Evolutionary conservation across 2,113 vertebrate genomes (phyloP), one percentile per base, ranked within the genome.

Genomic region (Myiozetetes cayanensis): DNA sequence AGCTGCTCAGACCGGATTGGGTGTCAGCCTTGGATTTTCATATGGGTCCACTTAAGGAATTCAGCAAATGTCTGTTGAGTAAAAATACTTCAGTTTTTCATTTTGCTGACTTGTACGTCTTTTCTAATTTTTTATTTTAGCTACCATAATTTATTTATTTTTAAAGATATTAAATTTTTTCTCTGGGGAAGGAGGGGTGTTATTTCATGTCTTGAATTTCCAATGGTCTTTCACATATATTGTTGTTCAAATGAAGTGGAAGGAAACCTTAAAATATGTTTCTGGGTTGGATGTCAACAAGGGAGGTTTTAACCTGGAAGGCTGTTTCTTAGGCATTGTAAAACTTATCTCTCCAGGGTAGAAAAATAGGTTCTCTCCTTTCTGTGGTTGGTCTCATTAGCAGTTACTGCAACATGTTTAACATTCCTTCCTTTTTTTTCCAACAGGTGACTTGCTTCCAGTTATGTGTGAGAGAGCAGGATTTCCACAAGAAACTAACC

Each of bases 401-500:
- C 25, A 63, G 37, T 53, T 30, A 13, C 8, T 66, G n/a, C 72
- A 87, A 56, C 0, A 1, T 16, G 9, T 91, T 78, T 91, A 39
- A 92, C 14, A 4, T 43, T 53, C 52, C 6, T 70, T 49, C 90
- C 74, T 95, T 49, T 4, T 70, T 49, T 17, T 25, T 37, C 81
- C 53, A 94, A 86, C 94, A 99, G 99, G 99, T 98, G 99, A 99
- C 98, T 98, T 99, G 97, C 98, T 99, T 97, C 99, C 99, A 65
- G 98, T 99, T 98, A 99, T 99, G 99, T 99, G 99, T 98, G 99
- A 99, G 98, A 98, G 99, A 99, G 99, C 99, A 98, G 99, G 99
- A 98, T 99, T 99, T 98, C 98, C 99, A 98, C 99, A 99, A 98
- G 99, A 99, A 98, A 99, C 99, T 98, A 99, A 98, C 98, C 99